A percentile compares a stretch with the other conserved stretches of the same genome.
Evolutionary conservation across 2,797 vertebrate genomes (phyloP).

Genomic region (Carcharodon carcharias): DNA sequence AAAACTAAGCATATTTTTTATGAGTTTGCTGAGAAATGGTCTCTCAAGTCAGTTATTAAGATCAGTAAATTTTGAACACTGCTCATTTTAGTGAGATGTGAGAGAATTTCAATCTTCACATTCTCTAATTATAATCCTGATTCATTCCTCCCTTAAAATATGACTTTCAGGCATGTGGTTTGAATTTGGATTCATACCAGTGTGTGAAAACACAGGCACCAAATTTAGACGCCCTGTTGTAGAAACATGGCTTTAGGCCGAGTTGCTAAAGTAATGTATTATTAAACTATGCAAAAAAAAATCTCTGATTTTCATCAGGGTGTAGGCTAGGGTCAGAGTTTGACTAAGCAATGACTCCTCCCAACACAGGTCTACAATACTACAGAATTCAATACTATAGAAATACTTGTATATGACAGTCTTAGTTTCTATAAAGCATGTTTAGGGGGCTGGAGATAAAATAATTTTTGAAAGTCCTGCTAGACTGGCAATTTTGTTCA

Average conservation of each 20-base stretch:
- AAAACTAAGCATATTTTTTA: neutral
- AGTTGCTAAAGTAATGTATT: neutral
- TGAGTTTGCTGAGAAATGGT: neutral
- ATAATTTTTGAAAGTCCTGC: neutral
- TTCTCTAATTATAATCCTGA: neutral
- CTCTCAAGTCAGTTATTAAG: neutral
- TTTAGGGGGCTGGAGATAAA: neutral
- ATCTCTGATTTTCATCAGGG: neutral
- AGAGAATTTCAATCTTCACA: neutral
- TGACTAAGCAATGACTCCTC: neutral
- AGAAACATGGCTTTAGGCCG: neutral
- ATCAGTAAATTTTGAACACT: neutral
- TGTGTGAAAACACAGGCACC: neutral
- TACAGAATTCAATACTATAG: neutral
- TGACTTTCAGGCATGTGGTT: neutral
- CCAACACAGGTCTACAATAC: neutral
- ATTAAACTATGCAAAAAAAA: neutral
- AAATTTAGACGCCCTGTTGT: neutral
- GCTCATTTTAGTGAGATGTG: neutral
- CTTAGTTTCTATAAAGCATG: neutral
- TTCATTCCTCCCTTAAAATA: neutral
- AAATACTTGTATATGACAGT: neutral
- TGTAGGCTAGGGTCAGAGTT: neutral
- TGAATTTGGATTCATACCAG: conserved; percentile 1
- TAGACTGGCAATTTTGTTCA: neutral